Evolutionary conservation across 2,888 invertebrate species (phyloP).

Genomic region (Temnothorax unifasciatus): DNA sequence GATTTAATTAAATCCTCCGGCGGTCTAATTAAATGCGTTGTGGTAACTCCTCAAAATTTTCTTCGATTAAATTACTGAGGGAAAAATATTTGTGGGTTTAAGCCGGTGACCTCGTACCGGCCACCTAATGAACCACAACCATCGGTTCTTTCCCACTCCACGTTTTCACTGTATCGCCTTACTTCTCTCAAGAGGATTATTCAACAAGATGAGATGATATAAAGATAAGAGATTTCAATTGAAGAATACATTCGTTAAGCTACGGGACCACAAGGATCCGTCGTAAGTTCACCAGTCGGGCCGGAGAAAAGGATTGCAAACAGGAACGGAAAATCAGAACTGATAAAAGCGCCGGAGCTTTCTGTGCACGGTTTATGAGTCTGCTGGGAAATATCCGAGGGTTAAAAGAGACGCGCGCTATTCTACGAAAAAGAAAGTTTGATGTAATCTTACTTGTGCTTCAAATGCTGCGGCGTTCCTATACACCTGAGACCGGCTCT

Average conservation of each 20-base stretch:
- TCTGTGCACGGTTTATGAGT: conserved; percentile 35
- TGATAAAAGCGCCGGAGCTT: conserved; percentile 13
- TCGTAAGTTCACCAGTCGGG: not conserved
- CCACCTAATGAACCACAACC: not conserved
- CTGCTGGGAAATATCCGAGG: conserved; percentile 49
- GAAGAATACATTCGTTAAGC: conserved; percentile 35
- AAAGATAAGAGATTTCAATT: conserved; percentile 29
- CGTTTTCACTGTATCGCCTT: not conserved
- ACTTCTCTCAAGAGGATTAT: conserved; percentile 24
- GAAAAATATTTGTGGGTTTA: conserved; percentile 11
- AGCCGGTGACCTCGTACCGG: not conserved
- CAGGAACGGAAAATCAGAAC: conserved; percentile 37
- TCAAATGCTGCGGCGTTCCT: conserved; percentile 88
- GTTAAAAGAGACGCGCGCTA: not conserved
- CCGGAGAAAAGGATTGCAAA: not conserved
- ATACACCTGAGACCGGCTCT: conserved; percentile 88
- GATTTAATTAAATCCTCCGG: conserved; percentile 20
- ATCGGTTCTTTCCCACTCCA: not conserved
- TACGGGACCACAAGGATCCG: not conserved
- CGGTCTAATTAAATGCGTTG: conserved; percentile 10
- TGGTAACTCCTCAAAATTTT: not conserved
- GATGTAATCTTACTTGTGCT: conserved; percentile 87
- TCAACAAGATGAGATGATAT: conserved; percentile 1
- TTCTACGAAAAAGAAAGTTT: conserved; percentile 6
- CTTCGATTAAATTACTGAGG: not conserved